Conservation (phyloP, 2,113 vertebrate species). For the Ciconia boyciana region DNA sequence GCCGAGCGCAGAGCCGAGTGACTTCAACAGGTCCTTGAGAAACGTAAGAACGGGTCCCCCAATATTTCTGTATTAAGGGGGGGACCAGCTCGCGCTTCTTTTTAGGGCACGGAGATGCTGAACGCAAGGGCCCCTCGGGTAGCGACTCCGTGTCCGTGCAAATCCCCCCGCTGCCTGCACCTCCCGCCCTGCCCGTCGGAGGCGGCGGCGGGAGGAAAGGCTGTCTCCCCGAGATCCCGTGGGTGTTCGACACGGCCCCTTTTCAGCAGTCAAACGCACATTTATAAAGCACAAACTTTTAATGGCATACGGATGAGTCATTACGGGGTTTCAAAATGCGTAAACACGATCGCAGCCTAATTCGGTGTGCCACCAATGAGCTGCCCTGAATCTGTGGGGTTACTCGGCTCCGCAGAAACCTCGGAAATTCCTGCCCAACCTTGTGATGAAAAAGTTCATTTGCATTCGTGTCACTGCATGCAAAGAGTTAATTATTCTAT, state of each 20-base stretch:
- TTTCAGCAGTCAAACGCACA: slow-evolving; percentile 14
- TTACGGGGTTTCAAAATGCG: slow-evolving; percentile 76
- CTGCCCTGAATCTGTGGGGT: neutral
- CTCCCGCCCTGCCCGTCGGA: neutral
- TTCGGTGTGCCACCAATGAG: slow-evolving; percentile 9
- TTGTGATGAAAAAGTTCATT: neutral
- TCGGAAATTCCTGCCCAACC: slow-evolving; percentile 29
- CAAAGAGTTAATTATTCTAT: neutral
- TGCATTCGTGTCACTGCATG: neutral
- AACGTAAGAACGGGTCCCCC: neutral
- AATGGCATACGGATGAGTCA: slow-evolving; percentile 76
- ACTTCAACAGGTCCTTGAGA: accelerated
- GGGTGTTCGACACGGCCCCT: neutral
- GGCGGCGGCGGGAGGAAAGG: neutral
- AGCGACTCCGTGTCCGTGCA: accelerated
- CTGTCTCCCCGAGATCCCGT: neutral
- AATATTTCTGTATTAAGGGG: accelerated
- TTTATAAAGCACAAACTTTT: slow-evolving; percentile 11
- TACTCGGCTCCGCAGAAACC: neutral
- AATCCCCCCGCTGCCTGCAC: neutral
- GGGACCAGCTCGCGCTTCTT: neutral
- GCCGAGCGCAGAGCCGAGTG: accelerated
- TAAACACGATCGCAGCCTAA: slow-evolving; percentile 74
- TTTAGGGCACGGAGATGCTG: accelerated
- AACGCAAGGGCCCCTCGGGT: neutral